These are phyloP conservation scores for Grantiella picta DNA, from an alignment of 2,113 vertebrate species.

Conservation along the genomic window DNA sequence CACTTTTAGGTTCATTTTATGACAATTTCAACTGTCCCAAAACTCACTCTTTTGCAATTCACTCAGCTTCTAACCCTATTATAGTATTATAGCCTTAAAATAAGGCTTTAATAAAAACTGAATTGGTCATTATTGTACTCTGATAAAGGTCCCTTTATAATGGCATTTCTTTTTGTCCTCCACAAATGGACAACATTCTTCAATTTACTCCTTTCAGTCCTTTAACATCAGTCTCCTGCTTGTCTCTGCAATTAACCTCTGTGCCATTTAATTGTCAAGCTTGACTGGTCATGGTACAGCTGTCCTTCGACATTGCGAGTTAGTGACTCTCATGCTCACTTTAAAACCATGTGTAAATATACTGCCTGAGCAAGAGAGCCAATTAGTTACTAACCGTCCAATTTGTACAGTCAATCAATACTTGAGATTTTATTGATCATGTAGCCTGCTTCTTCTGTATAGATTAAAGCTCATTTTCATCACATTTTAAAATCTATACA, in stretches of 20 bases:
- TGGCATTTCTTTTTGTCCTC: not conserved
- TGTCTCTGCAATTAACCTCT: constrained; percentile 48
- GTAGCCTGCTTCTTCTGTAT: not conserved
- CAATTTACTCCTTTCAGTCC: not conserved
- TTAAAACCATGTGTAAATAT: constrained; percentile 31
- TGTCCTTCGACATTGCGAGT: constrained; percentile 19
- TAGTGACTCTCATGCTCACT: not conserved
- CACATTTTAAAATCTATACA: constrained; percentile 18
- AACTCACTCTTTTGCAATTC: not conserved
- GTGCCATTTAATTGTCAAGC: constrained; percentile 34
- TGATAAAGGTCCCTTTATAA: not conserved
- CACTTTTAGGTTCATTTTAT: not conserved
- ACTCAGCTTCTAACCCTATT: not conserved
- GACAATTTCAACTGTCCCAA: not conserved
- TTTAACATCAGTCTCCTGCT: not conserved
- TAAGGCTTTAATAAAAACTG: not conserved
- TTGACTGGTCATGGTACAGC: not conserved
- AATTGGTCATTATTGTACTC: not conserved
- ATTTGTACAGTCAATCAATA: constrained; percentile 35
- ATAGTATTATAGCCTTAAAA: not conserved
- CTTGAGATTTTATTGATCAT: constrained; percentile 28
- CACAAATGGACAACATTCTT: not conserved
- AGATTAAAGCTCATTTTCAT: constrained; percentile 38
- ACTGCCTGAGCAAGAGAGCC: not conserved
- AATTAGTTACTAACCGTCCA: constrained; percentile 37